Base-by-base conservation (phyloP, 2,888 invertebrate species). In the Ischnus inquisitorius region DNA sequence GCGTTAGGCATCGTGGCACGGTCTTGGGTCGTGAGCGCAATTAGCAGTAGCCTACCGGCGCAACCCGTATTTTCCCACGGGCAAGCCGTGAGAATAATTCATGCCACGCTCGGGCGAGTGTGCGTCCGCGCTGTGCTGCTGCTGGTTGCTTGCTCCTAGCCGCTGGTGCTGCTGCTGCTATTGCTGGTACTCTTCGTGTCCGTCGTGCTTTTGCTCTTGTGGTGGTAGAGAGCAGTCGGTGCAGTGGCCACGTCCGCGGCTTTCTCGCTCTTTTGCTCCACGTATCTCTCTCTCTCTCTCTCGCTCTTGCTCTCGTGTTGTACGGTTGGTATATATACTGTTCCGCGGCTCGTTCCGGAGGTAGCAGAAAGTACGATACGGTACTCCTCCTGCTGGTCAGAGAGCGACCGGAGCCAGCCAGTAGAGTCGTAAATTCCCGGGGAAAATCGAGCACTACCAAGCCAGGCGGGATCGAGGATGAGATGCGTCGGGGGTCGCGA, bases 81-180 rank as follows among this genome's bases (percentile, higher is more conserved):
- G 90, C 92, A 90, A 90, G 91, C 92, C 93, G 93, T 93, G 93
- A 93, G 93, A 93, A 93, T 93, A 92, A 93, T 92, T 92, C 92
- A 92, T 92, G 89, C 89, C 88, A 90, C 89, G 90, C 85, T 87
- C 83, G 86, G 87, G 72, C 87, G 83, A 86, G 87, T 87, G 85
- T 85, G 84, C 85, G 85, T 86, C 79, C 78, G 83, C 82, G 82
- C 80, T 60, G 60, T 46, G 39, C 57, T 82, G 46, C 62, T 81
- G 65, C 78, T 75, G 28, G 64, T 75, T 34, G 34, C 34, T 34
- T 8, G 25, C 28, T 60, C 14, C 28, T 60, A 60, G 25, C 28
- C 5, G 60, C 81, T 75, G 82, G 82, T 77, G 57, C 10, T 71
- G 57, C 57, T n/a, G 34, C 34, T 57, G 46, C 65, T 82, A 54